Conservation (phyloP, 1,140 invertebrate genomes). For the Bilobella aurantiaca region DNA sequence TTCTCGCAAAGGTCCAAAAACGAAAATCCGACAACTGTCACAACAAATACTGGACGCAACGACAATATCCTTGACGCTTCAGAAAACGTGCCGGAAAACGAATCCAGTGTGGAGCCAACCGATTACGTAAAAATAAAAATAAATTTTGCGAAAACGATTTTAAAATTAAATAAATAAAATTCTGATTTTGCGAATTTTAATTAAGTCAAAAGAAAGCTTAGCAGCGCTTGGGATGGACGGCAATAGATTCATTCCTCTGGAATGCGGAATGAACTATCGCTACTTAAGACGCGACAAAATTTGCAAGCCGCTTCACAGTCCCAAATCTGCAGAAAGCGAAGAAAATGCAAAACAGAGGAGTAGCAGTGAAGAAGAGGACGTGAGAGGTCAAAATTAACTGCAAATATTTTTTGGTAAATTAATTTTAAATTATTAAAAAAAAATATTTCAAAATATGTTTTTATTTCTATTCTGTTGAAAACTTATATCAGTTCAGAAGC, state of each 20-base stretch:
- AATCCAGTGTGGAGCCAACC: background rate
- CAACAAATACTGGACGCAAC: too few species aligned
- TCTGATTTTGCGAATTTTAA: background rate
- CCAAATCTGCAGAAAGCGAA: background rate
- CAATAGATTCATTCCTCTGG: background rate
- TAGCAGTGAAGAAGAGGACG: too few species aligned
- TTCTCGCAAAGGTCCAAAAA: background rate
- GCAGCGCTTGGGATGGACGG: background rate
- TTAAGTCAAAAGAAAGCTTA: background rate
- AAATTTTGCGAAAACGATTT: background rate
- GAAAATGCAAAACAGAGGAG: background rate
- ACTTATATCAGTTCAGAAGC: background rate
- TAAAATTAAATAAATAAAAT: background rate
- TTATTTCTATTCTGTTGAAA: background rate
- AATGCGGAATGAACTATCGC: background rate
- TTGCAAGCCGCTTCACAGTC: background rate
- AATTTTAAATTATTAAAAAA: background rate
- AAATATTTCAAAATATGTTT: background rate
- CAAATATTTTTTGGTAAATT: too few species aligned
- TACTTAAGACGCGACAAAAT: background rate
- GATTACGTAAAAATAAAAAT: background rate
- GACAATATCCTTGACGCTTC: background rate
- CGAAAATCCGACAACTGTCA: background rate
- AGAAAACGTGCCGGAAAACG: background rate
- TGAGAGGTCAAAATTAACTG: too few species aligned